Percentiles rank a stretch among this genome's conserved stretches.
Evolutionary conservation across 2,797 vertebrate species (phyloP).

Genomic region (Menidia menidia): DNA sequence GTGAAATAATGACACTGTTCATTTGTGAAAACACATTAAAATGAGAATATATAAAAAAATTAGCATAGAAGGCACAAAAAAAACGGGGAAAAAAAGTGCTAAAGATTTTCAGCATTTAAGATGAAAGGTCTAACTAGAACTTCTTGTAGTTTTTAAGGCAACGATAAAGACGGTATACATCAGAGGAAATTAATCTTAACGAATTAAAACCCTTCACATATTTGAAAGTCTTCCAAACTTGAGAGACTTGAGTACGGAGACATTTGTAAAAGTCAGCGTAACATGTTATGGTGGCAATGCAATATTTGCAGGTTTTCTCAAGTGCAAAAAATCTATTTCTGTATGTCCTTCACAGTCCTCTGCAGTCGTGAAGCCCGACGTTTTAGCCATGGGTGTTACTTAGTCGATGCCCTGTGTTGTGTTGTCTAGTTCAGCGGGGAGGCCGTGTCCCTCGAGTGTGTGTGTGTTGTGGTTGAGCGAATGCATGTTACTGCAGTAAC

Average conservation of each 20-base stretch:
- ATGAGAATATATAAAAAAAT: background rate
- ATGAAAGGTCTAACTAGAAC: constrained; percentile 25
- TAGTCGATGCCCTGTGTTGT: background rate
- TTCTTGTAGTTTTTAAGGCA: constrained; percentile 14
- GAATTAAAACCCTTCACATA: constrained; percentile 34
- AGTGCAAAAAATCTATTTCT: constrained; percentile 6
- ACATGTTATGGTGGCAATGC: background rate
- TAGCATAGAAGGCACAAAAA: background rate
- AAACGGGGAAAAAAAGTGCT: background rate
- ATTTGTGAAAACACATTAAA: background rate
- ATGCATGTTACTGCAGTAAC: background rate
- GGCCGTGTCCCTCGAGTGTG: background rate
- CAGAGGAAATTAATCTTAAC: constrained; percentile 4
- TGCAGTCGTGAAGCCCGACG: background rate
- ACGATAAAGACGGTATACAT: background rate
- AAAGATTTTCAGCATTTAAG: constrained; percentile 2
- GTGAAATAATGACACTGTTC: background rate
- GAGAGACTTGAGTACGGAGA: constrained; percentile 9
- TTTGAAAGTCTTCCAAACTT: constrained; percentile 29
- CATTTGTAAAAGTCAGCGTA: constrained; percentile 32
- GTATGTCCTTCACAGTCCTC: constrained; percentile 13
- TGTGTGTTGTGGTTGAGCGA: background rate
- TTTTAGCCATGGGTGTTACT: background rate
- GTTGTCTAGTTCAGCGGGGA: background rate
- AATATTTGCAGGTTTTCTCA: constrained; percentile 7